phyloP scores from a whole-genome alignment of 2,113 vertebrate genomes.

The Phalacrocorax pelagicus region DNA sequence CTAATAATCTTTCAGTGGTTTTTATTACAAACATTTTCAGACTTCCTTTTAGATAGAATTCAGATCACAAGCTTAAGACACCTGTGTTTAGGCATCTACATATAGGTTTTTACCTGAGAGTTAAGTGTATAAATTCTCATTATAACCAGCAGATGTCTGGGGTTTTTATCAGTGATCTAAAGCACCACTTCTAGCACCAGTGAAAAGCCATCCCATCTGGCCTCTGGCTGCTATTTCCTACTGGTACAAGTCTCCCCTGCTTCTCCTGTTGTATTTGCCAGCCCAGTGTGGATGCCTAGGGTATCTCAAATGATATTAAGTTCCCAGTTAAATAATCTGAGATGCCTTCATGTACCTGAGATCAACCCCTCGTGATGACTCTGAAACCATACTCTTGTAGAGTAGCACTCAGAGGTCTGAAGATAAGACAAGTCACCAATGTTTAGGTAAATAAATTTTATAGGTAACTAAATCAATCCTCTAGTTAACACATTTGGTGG shows the following conservation, averaged over 20 bases:
- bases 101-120: neutral
- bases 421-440: neutral
- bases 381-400: neutral
- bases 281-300: neutral
- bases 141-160: neutral
- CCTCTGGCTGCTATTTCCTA: neutral
- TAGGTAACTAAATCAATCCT: neutral
- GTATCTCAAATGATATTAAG: neutral
- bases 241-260: neutral
- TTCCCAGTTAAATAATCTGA: neutral
- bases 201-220: neutral
- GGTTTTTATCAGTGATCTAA: neutral
- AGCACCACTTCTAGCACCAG: neutral
- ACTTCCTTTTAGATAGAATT: neutral
- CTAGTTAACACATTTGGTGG: neutral
- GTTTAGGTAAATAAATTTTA: neutral
- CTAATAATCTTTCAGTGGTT: neutral
- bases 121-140: neutral
- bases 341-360: neutral
- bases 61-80: neutral
- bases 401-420: neutral
- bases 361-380: neutral
- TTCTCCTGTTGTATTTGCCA: neutral
- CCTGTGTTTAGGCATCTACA: neutral
- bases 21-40: neutral